These are phyloP conservation scores for Pelodytes ibericus DNA, from an alignment of 2,797 vertebrate species.

Conservation along the genomic window DNA sequence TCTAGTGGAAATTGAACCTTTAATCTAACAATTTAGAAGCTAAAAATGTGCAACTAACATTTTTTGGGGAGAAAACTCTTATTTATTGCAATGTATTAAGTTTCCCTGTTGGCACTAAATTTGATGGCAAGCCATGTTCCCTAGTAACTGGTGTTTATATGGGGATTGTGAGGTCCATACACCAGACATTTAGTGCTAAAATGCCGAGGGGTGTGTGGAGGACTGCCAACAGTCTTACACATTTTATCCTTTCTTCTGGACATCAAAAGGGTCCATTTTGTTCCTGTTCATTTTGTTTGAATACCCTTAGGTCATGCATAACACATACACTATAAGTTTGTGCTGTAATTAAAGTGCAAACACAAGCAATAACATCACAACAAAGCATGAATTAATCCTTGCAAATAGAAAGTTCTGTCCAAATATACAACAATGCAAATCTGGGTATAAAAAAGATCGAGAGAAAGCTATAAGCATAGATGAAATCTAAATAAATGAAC, in stretches of 20 bases:
- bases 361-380: constrained; percentile 3
- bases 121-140: background rate
- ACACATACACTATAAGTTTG: constrained; percentile 5
- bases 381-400: constrained; percentile 19
- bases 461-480: background rate
- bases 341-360: constrained; percentile 25
- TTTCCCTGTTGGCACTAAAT: background rate
- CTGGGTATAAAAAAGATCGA: constrained; percentile 9
- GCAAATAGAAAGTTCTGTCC: background rate
- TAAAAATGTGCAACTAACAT: background rate
- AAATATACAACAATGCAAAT: constrained; percentile 1
- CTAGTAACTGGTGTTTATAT: background rate
- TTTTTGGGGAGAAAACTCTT: background rate
- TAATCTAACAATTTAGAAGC: background rate
- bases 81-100: background rate
- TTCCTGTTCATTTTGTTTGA: background rate
- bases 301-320: constrained; percentile 14
- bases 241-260: background rate
- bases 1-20: background rate
- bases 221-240: background rate
- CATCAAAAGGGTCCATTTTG: background rate
- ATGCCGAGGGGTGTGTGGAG: background rate
- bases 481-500: background rate
- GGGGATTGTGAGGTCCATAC: background rate
- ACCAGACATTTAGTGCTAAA: background rate